These are phyloP conservation scores for Sternarchorhynchus goeldii DNA, from an alignment of 2,797 vertebrate species.

Conservation along the genomic window DNA sequence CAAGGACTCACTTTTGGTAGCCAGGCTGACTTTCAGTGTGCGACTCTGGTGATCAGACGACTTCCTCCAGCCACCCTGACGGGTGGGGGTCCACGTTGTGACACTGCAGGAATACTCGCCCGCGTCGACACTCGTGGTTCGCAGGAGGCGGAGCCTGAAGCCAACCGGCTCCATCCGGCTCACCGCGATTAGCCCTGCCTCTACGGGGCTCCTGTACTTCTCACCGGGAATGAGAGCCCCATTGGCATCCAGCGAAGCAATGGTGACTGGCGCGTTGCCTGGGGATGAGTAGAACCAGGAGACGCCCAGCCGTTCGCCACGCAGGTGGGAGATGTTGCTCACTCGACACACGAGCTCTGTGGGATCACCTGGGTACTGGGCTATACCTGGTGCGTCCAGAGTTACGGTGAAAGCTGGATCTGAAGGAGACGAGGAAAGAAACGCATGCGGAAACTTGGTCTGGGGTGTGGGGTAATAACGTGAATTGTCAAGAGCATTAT, in stretches of 20 bases:
- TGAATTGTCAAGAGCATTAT: too few relatives aligned
- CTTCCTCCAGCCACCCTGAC: conserved; percentile 74
- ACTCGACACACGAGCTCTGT: conserved; percentile 84
- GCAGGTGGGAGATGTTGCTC: conserved; percentile 64
- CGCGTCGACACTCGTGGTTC: conserved; percentile 75
- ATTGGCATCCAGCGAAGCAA: conserved; percentile 80
- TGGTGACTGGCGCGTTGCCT: conserved; percentile 45
- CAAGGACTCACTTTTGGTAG: conserved; percentile 72
- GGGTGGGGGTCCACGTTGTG: conserved; percentile 74
- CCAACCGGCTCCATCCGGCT: conserved; percentile 72
- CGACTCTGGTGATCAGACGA: conserved; percentile 73
- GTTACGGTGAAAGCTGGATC: conserved; percentile 80
- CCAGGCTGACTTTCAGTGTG: conserved; percentile 73
- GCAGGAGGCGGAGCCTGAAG: conserved; percentile 87
- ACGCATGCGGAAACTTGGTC: background rate
- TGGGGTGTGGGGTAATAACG: too few relatives aligned
- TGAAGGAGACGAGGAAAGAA: conserved; percentile 58
- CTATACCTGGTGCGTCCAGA: conserved; percentile 68
- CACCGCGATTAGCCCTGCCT: conserved; percentile 79
- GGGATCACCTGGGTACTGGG: conserved; percentile 79
- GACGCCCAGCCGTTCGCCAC: conserved; percentile 73
- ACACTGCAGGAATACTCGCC: conserved; percentile 79
- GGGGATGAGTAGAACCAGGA: conserved; percentile 82
- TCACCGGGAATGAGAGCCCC: conserved; percentile 77
- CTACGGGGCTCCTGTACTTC: conserved; percentile 73